Evolutionary conservation across 2,113 vertebrate genomes (phyloP), one percentile per base, ranked within the genome.

Genomic region (Nipponia nippon): DNA sequence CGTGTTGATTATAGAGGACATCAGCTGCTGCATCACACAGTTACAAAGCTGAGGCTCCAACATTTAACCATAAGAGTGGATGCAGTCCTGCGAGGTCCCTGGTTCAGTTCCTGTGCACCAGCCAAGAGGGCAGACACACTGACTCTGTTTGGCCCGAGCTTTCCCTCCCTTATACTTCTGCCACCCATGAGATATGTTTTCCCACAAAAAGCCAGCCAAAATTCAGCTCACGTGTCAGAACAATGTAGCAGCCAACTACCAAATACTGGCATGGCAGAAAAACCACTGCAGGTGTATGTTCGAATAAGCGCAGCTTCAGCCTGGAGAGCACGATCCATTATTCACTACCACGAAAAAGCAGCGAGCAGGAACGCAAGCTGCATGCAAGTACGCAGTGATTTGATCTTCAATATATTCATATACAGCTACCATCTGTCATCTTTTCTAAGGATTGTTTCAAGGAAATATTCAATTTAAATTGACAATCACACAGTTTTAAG

Each of bases 11-110:
- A 18, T 1, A 36, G 30, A 52, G 38, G 47, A 66, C 52, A 49
- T 15, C 36, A 78, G 52, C 50, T 71, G 56, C 38, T 75, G 44
- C 9, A 7, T 40, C 80, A 10, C 61, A 38, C 38, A 40, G 44
- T 7, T 25, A 18, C 36, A 75, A 47, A n/a, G 56, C 55, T 36
- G 56, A 83, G 44, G 62, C 63, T 72, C 80, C 26, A 36, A 14
- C 3, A 2, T 15, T 67, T 13, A 80, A 32, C n/a, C 9, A 0
- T 9, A 36, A 44, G 16, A 47, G 40, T 1, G 30, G 81, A 13
- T 25, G 22, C 67, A 77, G 56, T 26, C 30, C 47, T 42, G 25
- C 1, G 0, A 87, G 30, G 14, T 18, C 38, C 42, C 46, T 20
- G 36, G 12, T 22, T 44, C 69, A 26, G 8, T 27, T 32, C 62